These are phyloP conservation scores for Palythoa caribaeorum DNA, from an alignment of 92 coral and sea anemone genomes.

Conservation along the genomic window DNA sequence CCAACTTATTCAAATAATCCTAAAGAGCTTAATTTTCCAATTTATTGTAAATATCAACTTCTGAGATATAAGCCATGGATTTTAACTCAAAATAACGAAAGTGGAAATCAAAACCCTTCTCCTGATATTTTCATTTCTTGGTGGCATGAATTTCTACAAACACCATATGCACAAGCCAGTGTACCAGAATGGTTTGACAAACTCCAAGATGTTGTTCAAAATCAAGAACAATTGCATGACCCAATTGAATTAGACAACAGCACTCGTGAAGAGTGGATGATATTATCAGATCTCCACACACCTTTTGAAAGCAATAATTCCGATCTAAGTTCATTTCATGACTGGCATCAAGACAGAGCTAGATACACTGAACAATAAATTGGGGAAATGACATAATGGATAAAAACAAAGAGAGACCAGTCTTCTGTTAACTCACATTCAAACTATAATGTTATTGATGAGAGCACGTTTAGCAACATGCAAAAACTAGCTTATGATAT, in stretches of 20 bases:
- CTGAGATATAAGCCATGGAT: background rate
- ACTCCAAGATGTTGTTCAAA: conserved; percentile 3
- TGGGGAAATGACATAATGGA: no score
- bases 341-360: no score
- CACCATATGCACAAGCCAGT: background rate
- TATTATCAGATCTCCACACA: background rate
- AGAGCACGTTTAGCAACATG: conserved; percentile 26
- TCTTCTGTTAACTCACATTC: no score
- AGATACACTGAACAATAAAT: no score
- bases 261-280: background rate
- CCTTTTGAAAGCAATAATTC: background rate
- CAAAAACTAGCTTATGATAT: conserved; percentile 65
- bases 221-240: background rate
- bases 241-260: background rate
- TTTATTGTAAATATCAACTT: background rate
- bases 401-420: no score
- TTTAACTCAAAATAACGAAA: background rate
- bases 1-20: background rate
- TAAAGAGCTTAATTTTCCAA: background rate
- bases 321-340: no score
- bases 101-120: background rate
- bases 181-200: conserved; percentile 4
- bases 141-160: background rate
- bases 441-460: no score
- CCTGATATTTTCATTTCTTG: background rate